Percentiles rank a stretch among this genome's conserved stretches.
Evolutionary conservation across 2,797 vertebrate species (phyloP).

Genomic region (Chiroxiphia lanceolata): DNA sequence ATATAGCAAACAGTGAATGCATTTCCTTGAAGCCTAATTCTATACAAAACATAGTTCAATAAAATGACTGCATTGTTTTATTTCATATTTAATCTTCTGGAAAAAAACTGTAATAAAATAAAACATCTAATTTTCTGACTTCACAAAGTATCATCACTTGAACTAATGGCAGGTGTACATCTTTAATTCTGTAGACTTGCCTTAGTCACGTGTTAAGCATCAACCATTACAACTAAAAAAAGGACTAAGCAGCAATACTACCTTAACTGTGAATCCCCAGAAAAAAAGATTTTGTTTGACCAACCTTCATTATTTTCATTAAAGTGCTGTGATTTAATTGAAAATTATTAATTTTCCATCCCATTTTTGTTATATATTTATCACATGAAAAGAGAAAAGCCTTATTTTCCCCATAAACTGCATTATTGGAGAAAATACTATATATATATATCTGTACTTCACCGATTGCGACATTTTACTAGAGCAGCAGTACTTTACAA

Average conservation of each 20-base stretch:
- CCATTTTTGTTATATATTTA: neutral
- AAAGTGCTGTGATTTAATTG: neutral
- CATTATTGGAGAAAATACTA: neutral
- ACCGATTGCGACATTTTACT: neutral
- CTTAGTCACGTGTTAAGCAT: neutral
- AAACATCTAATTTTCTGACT: neutral
- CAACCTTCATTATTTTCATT: neutral
- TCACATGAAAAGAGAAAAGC: neutral
- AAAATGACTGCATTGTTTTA: neutral
- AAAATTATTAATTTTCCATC: neutral
- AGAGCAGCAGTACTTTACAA: neutral
- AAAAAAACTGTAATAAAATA: neutral
- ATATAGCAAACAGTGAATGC: neutral
- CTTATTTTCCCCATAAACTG: neutral
- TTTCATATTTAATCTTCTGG: neutral
- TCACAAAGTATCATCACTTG: neutral
- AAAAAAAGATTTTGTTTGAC: neutral
- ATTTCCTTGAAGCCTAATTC: neutral
- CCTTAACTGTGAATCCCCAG: neutral
- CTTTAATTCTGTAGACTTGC: neutral
- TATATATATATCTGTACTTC: neutral
- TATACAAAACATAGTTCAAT: neutral
- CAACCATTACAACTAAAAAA: neutral
- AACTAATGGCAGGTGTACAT: neutral
- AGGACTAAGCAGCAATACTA: neutral